Evolutionary conservation across 2,888 invertebrate species (phyloP), one percentile per base, ranked within the genome.

Genomic region (Masnerella sp.): DNA sequence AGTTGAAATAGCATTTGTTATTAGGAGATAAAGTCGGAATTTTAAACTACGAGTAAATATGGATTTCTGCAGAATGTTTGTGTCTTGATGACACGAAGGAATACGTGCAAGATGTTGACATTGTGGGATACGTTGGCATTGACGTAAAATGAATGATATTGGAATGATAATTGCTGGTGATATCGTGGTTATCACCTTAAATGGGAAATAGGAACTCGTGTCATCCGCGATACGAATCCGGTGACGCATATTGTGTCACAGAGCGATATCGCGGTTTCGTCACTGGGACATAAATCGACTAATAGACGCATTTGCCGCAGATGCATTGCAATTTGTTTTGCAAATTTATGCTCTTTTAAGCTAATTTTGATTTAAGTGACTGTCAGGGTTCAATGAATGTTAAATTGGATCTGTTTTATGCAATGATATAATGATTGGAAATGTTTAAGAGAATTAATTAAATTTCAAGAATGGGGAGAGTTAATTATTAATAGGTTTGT

Each of bases 161-260:
- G 11, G 15, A 3, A 20, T 18, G 36, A 47, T 47, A 34, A 22
- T 22, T 36, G 11, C 14, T 25, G 20, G 38, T 14, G 12, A 28
- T 36, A 36, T 36, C 15, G 4, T 5, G 15, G 12, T 59, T 59
- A 36, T 47, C 36, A 8, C 32, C 9, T 36, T 17, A 11, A 25
- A 47, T 34, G 47, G 32, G 43, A 47, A 59, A 59, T 15, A 32
- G 45, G 9, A 25, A 36, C 22, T 58, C 25, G 17, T 52, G 47
- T 12, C 59, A 59, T 30, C 32, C 45, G 45, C 9, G 9, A 40
- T 32, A 45, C 18, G 36, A 59, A 22, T 59, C 20, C 15, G n/a
- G 42, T 47, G 47, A 59, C 47, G 59, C 47, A 28, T 28, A 32
- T 36, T 47, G 59, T 59, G 47, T 47, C 59, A 59, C 36, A 17